Percentiles rank a stretch among this genome's conserved stretches.
Conservation (phyloP, 2,797 vertebrate species). For the Huso huso region DNA sequence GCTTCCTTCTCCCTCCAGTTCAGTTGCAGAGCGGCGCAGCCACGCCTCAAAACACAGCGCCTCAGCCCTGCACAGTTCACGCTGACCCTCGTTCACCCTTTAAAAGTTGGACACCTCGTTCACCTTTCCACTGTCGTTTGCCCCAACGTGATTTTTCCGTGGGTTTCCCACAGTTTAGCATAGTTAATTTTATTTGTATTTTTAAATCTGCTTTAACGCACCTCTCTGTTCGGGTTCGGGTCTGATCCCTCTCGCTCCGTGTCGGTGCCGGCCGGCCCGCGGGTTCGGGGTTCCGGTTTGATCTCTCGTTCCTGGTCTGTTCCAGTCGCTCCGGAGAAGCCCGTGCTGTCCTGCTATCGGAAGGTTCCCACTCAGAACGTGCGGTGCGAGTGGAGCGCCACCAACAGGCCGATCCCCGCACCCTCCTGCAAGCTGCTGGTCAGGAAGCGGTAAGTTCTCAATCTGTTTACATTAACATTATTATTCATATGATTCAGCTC, state of each 20-base stretch:
- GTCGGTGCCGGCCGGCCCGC: conserved; percentile 17
- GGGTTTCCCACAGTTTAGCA: too few relatives aligned
- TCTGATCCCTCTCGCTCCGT: not conserved
- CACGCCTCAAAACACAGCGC: too few relatives aligned
- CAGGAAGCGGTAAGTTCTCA: conserved; percentile 45
- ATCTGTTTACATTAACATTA: too few relatives aligned
- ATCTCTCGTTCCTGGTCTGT: conserved; percentile 8
- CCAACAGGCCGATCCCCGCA: not conserved
- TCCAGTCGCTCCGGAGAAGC: conserved; percentile 61
- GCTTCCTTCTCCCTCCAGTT: too few relatives aligned
- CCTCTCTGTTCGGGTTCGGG: conserved; percentile 11
- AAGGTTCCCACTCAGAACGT: conserved; percentile 62
- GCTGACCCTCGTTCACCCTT: not conserved
- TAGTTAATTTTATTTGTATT: too few relatives aligned
- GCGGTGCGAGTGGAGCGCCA: conserved; percentile 63
- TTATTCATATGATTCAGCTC: not conserved
- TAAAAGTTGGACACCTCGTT: not conserved
- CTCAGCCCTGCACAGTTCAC: not conserved
- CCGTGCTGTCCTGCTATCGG: conserved; percentile 60
- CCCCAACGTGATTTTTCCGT: not conserved
- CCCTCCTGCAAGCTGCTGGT: conserved; percentile 57
- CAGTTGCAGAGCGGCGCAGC: too few relatives aligned
- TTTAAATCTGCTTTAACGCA: conserved; percentile 37
- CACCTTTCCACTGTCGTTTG: too few relatives aligned
- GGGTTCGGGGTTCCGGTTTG: conserved; percentile 12